phyloP scores from a whole-genome alignment of 2,888 invertebrate genomes.

The Lordiphosa andalusiaca region DNA sequence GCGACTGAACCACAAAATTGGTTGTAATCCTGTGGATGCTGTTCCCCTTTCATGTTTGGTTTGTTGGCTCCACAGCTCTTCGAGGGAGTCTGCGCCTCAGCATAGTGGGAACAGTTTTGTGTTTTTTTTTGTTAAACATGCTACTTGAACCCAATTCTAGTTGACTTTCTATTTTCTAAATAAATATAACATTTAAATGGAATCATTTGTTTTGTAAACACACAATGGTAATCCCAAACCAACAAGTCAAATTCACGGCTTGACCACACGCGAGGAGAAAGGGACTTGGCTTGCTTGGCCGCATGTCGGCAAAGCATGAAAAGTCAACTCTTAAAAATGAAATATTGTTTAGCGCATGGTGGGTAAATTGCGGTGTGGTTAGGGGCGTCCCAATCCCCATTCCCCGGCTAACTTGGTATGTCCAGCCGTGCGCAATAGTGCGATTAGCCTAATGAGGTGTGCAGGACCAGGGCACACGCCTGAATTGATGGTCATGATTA shows the following conservation, averaged over 20 bases:
- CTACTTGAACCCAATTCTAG: too few species aligned
- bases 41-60: constrained; percentile 34
- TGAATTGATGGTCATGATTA: constrained; percentile 71
- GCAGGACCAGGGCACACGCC: constrained; percentile 50
- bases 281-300: constrained; percentile 39
- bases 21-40: constrained; percentile 54
- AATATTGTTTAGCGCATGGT: constrained; percentile 51
- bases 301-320: constrained; percentile 36
- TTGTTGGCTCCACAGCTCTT: neutral
- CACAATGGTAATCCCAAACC: neutral
- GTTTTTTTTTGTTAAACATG: too few species aligned
- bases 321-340: constrained; percentile 64
- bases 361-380: constrained; percentile 43
- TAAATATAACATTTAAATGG: too few species aligned
- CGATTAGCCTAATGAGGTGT: constrained; percentile 72
- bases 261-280: constrained; percentile 16
- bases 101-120: too few species aligned
- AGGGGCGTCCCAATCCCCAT: constrained; percentile 2
- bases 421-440: constrained; percentile 63
- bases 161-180: too few species aligned
- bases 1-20: constrained; percentile 16
- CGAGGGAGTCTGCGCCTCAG: constrained; percentile 38
- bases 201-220: too few species aligned
- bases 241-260: constrained; percentile 22
- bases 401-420: constrained; percentile 23